Percentiles rank a stretch among this genome's conserved stretches.
These are phyloP conservation scores for Spicauda simplicius DNA, from an alignment of 2,888 invertebrate species.

Conservation along the genomic window DNA sequence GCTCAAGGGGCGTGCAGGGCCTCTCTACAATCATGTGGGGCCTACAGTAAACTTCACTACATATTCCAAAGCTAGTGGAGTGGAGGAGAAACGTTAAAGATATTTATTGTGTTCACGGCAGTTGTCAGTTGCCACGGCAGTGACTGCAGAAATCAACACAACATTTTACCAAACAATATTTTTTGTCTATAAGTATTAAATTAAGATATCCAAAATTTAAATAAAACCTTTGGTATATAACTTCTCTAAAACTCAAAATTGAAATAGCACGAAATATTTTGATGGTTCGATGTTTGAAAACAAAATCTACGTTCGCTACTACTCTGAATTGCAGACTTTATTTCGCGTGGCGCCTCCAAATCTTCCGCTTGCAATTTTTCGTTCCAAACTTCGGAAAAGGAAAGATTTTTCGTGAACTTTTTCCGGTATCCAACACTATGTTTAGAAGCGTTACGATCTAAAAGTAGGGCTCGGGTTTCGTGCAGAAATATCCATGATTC, in stretches of 20 bases:
- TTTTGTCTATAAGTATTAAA: no score
- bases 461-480: slow-evolving; percentile 10
- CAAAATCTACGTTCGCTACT: slow-evolving; percentile 10
- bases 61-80: no score
- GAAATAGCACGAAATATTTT: not conserved
- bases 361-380: slow-evolving; percentile 33
- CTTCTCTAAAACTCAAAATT: not conserved
- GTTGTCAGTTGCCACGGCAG: no score
- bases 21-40: no score
- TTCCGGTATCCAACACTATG: slow-evolving; percentile 22
- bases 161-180: no score
- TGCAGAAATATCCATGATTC: slow-evolving; percentile 6
- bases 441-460: slow-evolving; percentile 19
- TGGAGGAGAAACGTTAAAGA: no score
- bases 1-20: no score
- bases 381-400: slow-evolving; percentile 27
- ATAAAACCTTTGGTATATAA: no score
- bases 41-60: no score
- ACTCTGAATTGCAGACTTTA: slow-evolving; percentile 23
- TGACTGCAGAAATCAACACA: no score
- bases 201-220: no score
- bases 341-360: slow-evolving; percentile 25
- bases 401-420: slow-evolving; percentile 35
- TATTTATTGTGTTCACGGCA: no score
- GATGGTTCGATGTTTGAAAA: not conserved